A percentile compares a stretch with the other conserved stretches of the same genome.
These are phyloP conservation scores for Catamblyrhynchus diadema DNA, from an alignment of 2,797 vertebrate genomes.

Conservation along the genomic window DNA sequence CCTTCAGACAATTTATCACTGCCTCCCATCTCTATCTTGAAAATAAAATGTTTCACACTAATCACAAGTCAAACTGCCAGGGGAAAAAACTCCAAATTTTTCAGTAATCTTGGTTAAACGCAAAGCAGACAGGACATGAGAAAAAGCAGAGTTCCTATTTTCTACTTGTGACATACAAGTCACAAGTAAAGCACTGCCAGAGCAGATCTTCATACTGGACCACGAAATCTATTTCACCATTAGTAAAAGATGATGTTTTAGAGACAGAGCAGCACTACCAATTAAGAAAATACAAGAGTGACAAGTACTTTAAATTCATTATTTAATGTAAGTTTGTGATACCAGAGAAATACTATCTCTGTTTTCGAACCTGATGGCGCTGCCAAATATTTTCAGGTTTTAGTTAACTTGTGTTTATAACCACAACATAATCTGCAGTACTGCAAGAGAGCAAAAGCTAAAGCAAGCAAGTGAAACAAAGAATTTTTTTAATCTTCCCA, in stretches of 20 bases:
- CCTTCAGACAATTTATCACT: background rate
- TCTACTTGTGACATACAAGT: background rate
- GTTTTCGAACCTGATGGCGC: background rate
- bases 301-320: background rate
- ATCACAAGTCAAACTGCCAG: background rate
- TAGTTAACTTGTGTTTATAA: background rate
- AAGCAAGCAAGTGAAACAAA: background rate
- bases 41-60: background rate
- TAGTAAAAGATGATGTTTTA: background rate
- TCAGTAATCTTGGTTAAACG: background rate
- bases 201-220: background rate
- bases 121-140: background rate
- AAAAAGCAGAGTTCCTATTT: background rate
- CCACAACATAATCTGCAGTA: background rate
- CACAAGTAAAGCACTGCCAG: background rate
- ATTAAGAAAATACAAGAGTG: background rate
- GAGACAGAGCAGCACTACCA: background rate
- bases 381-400: background rate
- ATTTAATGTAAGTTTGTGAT: background rate
- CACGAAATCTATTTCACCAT: background rate
- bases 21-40: background rate
- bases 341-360: background rate
- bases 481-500: background rate
- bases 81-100: background rate
- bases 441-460: background rate